Percentiles rank a stretch among this genome's conserved stretches.
Conservation (phyloP, 2,888 invertebrate genomes). For the Adelognathus sp. region DNA sequence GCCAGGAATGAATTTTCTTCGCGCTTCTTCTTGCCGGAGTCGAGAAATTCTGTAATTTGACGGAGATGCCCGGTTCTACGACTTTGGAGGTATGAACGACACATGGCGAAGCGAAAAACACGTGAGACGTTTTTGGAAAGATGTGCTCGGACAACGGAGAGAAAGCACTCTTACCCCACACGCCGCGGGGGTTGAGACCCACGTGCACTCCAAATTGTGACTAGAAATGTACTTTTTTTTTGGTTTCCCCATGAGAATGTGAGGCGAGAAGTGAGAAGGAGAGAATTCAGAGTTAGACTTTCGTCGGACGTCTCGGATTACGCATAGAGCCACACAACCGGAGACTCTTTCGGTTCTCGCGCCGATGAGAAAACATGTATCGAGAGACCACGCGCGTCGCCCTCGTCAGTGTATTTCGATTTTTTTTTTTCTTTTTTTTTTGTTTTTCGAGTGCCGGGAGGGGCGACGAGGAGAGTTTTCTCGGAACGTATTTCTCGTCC, state of each 20-base stretch:
- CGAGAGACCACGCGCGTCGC: constrained; percentile 48
- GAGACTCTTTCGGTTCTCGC: not conserved
- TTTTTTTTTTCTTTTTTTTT: too few species aligned
- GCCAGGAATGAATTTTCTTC: constrained; percentile 3
- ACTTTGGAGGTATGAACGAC: constrained; percentile 66
- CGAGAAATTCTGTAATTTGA: not conserved
- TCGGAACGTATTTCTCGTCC: constrained; percentile 57
- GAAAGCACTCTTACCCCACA: constrained; percentile 78
- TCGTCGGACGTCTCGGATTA: constrained; percentile 70
- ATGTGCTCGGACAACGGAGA: constrained; percentile 60
- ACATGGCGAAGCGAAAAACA: constrained; percentile 79
- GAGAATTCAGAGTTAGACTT: constrained; percentile 58
- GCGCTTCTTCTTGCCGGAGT: not conserved
- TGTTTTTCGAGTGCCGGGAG: constrained; percentile 52
- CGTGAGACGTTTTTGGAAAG: constrained; percentile 35
- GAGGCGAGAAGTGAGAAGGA: constrained; percentile 3
- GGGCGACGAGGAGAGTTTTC: constrained; percentile 32
- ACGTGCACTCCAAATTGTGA: constrained; percentile 64
- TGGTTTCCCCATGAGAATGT: not conserved
- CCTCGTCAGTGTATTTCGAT: constrained; percentile 52
- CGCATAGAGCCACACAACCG: constrained; percentile 51
- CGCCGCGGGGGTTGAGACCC: constrained; percentile 71
- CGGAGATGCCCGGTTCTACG: constrained; percentile 25
- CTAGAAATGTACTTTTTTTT: not conserved
- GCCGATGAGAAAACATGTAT: constrained; percentile 48